A percentile compares a stretch with the other conserved stretches of the same genome.
phyloP scores from a whole-genome alignment of 92 coral and sea anemone species.

The Epizoanthus rinbou region DNA sequence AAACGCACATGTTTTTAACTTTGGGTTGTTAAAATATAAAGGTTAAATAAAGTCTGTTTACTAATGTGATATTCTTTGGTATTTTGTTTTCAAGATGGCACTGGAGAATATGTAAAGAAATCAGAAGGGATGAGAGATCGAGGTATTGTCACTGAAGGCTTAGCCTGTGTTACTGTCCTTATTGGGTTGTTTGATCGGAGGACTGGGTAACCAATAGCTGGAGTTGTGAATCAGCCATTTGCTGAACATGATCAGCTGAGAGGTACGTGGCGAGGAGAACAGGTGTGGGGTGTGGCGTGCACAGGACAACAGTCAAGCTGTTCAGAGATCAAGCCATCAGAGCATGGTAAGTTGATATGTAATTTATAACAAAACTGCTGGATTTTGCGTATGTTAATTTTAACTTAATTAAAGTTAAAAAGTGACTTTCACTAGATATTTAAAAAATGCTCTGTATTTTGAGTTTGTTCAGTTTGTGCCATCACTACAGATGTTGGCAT shows the following conservation, averaged over 20 bases:
- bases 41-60: too few relatives aligned
- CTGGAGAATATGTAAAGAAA: slow-evolving; percentile 66
- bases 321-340: not conserved
- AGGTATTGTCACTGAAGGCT: slow-evolving; percentile 57
- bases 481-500: too few relatives aligned
- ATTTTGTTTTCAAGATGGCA: slow-evolving; percentile 54
- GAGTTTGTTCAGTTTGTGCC: too few relatives aligned
- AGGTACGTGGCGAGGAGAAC: slow-evolving; percentile 59
- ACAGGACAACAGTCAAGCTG: not conserved
- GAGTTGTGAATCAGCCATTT: slow-evolving; percentile 79
- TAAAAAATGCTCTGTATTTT: too few relatives aligned
- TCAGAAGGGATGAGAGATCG: slow-evolving; percentile 37
- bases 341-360: not conserved
- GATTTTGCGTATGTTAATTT: too few relatives aligned
- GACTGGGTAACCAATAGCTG: slow-evolving; percentile 70
- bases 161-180: slow-evolving; percentile 73
- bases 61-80: not conserved
- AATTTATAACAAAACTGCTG: too few relatives aligned
- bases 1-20: too few relatives aligned
- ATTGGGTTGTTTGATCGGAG: slow-evolving; percentile 70
- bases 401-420: too few relatives aligned
- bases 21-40: too few relatives aligned
- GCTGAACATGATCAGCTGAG: slow-evolving; percentile 24
- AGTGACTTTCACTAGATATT: too few relatives aligned
- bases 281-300: slow-evolving; percentile 54